Evolutionary conservation across 2,888 invertebrate genomes (phyloP).

Genomic region (Criorhina ranunculi): DNA sequence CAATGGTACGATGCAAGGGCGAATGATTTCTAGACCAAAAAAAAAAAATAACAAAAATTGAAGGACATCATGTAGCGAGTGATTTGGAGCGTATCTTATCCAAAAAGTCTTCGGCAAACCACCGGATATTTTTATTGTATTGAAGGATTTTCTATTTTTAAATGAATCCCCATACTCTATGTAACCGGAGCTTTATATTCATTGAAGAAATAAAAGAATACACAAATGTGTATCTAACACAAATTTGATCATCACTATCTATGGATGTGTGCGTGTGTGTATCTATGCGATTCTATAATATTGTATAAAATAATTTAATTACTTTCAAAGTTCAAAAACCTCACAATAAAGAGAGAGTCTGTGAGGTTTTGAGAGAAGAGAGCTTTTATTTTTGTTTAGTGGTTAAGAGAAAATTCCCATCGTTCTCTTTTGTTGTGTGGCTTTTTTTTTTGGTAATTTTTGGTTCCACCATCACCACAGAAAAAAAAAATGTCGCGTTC

Average conservation of each 20-base stretch:
- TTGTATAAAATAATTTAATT: conserved; percentile 60
- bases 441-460: background rate
- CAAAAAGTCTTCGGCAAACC: background rate
- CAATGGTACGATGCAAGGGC: conserved; percentile 53
- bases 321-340: conserved; percentile 74
- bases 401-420: conserved; percentile 16
- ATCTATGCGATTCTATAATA: conserved; percentile 26
- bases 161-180: conserved; percentile 2
- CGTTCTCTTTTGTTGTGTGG: background rate
- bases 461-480: background rate
- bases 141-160: conserved; percentile 52
- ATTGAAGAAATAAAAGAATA: conserved; percentile 43
- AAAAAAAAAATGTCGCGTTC: conserved; percentile 8
- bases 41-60: background rate
- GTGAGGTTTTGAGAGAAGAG: conserved; percentile 1
- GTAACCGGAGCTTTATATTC: conserved; percentile 29
- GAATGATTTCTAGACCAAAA: conserved; percentile 30
- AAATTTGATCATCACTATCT: conserved; percentile 21
- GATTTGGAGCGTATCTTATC: conserved; percentile 1
- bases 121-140: background rate
- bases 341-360: conserved; percentile 41
- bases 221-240: conserved; percentile 18
- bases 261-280: conserved; percentile 4
- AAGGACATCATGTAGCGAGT: conserved; percentile 5
- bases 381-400: conserved; percentile 29